Conservation (phyloP, 1,140 invertebrate genomes). For the Caerostris extrusa region DNA sequence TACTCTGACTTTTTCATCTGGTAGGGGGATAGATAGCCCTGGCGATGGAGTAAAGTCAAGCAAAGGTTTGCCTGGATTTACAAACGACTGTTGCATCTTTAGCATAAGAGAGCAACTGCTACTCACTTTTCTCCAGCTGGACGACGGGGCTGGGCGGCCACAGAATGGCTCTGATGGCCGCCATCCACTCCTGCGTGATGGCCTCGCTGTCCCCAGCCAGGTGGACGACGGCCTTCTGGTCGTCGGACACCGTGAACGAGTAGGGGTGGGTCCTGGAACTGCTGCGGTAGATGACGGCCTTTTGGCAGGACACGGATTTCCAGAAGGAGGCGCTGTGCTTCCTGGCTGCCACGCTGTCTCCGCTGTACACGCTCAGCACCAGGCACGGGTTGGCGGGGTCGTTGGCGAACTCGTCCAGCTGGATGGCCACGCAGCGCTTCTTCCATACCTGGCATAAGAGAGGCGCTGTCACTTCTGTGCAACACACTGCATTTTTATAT, state of each 20-base stretch:
- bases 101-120: neutral
- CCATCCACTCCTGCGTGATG: slow-evolving; percentile 77
- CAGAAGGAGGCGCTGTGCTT: slow-evolving; percentile 63
- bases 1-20: no score
- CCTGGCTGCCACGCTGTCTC: neutral
- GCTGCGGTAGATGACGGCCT: slow-evolving; percentile 70
- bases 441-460: slow-evolving; percentile 57
- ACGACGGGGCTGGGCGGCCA: slow-evolving; percentile 77
- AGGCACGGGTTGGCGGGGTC: slow-evolving; percentile 28
- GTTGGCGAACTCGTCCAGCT: slow-evolving; percentile 52
- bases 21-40: no score
- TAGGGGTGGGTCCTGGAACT: slow-evolving; percentile 74
- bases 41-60: no score
- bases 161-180: slow-evolving; percentile 62
- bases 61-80: no score
- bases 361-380: slow-evolving; percentile 59
- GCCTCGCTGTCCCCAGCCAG: slow-evolving; percentile 75
- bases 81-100: no score
- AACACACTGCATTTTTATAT: no score
- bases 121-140: slow-evolving; percentile 77
- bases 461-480: no score
- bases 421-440: slow-evolving; percentile 74
- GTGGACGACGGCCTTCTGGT: slow-evolving; percentile 69
- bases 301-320: slow-evolving; percentile 44
- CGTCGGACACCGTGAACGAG: slow-evolving; percentile 73